Conservation (phyloP, 2,113 vertebrate species). For the Dasyurus viverrinus region DNA sequence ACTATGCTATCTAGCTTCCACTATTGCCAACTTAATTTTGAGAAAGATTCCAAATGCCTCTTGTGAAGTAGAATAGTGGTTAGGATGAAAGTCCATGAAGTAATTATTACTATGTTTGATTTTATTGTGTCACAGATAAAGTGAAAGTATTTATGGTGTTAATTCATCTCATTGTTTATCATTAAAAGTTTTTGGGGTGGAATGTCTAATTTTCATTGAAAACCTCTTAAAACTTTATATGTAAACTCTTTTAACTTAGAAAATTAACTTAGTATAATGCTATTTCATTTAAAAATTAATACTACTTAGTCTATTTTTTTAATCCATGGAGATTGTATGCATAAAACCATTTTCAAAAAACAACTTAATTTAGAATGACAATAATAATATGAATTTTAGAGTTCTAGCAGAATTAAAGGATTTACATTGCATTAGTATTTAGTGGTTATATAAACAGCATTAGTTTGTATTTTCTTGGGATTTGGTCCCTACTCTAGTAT, state of each 20-base stretch:
- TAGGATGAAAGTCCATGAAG: background rate
- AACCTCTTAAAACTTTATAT: background rate
- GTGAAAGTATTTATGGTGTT: no score
- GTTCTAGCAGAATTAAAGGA: slow-evolving; percentile 73
- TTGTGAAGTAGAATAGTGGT: background rate
- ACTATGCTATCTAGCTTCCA: no score
- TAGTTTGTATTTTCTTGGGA: slow-evolving; percentile 85
- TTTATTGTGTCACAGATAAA: background rate
- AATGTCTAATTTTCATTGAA: background rate
- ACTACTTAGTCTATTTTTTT: background rate
- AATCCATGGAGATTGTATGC: background rate
- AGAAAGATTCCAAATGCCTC: background rate
- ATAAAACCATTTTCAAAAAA: background rate
- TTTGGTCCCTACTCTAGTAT: slow-evolving; percentile 79
- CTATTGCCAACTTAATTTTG: background rate
- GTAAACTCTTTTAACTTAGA: background rate
- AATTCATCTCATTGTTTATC: no score
- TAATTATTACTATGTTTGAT: background rate
- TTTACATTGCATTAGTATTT: slow-evolving; percentile 86
- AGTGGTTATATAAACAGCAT: slow-evolving; percentile 87
- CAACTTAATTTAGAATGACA: background rate
- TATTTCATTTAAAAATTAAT: background rate
- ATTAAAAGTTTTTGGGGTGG: background rate
- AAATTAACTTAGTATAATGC: background rate
- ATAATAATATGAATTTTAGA: slow-evolving; percentile 36